Conservation (phyloP, 2,888 invertebrate species). For the Meiosimyza platycephala region DNA sequence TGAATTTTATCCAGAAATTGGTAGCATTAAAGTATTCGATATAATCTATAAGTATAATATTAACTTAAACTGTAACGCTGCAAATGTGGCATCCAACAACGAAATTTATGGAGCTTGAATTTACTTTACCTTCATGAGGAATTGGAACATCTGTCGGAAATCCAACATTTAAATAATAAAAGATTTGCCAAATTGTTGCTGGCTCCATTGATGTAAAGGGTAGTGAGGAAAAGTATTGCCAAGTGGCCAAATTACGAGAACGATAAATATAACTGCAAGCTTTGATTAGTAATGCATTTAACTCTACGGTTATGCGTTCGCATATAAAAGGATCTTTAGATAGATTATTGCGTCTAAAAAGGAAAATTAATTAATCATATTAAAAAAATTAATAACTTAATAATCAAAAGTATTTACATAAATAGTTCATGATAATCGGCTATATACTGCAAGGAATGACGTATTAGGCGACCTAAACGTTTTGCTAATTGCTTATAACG, state of each 20-base stretch:
- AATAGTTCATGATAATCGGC: slow-evolving; percentile 72
- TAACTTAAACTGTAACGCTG: neutral
- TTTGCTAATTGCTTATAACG: slow-evolving; percentile 75
- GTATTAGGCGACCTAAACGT: slow-evolving; percentile 74
- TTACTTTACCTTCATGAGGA: slow-evolving; percentile 44
- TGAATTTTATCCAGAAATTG: slow-evolving; percentile 71
- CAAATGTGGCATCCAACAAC: too few relatives aligned
- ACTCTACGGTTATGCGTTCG: slow-evolving; percentile 76
- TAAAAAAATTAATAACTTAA: neutral
- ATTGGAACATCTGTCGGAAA: slow-evolving; percentile 65
- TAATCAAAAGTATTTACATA: slow-evolving; percentile 50
- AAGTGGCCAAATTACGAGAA: slow-evolving; percentile 79
- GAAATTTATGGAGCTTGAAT: neutral
- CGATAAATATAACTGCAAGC: slow-evolving; percentile 78
- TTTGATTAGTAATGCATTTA: slow-evolving; percentile 78
- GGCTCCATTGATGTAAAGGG: slow-evolving; percentile 75
- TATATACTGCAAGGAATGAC: slow-evolving; percentile 79
- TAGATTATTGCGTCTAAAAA: slow-evolving; percentile 58
- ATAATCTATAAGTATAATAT: slow-evolving; percentile 63
- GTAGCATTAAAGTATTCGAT: slow-evolving; percentile 67
- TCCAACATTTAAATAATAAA: slow-evolving; percentile 73
- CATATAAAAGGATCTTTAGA: slow-evolving; percentile 68
- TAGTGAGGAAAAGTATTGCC: slow-evolving; percentile 84
- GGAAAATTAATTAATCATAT: neutral
- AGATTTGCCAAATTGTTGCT: slow-evolving; percentile 75